A percentile compares a stretch with the other conserved stretches of the same genome.
These are phyloP conservation scores for Sebastes oblongus DNA, from an alignment of 2,797 vertebrate genomes.

Conservation along the genomic window DNA sequence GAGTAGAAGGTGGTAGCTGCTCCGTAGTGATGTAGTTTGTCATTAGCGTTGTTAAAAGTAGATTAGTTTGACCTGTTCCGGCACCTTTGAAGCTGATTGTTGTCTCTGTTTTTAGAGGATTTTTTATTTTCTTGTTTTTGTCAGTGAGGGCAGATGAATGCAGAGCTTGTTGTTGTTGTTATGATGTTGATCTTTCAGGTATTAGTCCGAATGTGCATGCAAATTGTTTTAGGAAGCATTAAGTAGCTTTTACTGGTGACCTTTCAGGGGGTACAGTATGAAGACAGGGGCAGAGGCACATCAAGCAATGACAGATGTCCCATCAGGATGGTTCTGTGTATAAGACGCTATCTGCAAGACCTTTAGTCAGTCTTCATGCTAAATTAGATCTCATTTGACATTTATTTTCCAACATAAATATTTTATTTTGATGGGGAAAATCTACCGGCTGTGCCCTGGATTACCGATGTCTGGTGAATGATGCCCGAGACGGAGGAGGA, in stretches of 20 bases:
- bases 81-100: slow-evolving; percentile 6
- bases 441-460: slow-evolving; percentile 33
- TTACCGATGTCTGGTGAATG: slow-evolving; percentile 37
- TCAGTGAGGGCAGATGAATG: slow-evolving; percentile 9
- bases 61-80: not conserved
- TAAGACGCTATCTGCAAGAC: slow-evolving; percentile 61
- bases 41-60: slow-evolving; percentile 8
- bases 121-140: not conserved
- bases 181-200: slow-evolving; percentile 21
- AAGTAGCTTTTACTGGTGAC: slow-evolving; percentile 70
- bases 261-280: slow-evolving; percentile 55
- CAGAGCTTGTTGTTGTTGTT: not conserved
- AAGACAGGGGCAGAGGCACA: slow-evolving; percentile 38
- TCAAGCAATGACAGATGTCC: slow-evolving; percentile 61
- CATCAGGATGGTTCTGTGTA: slow-evolving; percentile 49
- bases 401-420: slow-evolving; percentile 79
- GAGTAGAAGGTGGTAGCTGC: slow-evolving; percentile 36
- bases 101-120: not conserved
- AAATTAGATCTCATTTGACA: slow-evolving; percentile 81
- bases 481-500: slow-evolving; percentile 57
- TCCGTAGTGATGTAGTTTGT: slow-evolving; percentile 20
- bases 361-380: slow-evolving; percentile 65
- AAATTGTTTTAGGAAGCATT: slow-evolving; percentile 53
- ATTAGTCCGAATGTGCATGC: slow-evolving; percentile 24
- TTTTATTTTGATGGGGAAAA: slow-evolving; percentile 75